Evolutionary conservation across 2,797 vertebrate species (phyloP), one percentile per base, ranked within the genome.

Genomic region (Gallirallus australis): DNA sequence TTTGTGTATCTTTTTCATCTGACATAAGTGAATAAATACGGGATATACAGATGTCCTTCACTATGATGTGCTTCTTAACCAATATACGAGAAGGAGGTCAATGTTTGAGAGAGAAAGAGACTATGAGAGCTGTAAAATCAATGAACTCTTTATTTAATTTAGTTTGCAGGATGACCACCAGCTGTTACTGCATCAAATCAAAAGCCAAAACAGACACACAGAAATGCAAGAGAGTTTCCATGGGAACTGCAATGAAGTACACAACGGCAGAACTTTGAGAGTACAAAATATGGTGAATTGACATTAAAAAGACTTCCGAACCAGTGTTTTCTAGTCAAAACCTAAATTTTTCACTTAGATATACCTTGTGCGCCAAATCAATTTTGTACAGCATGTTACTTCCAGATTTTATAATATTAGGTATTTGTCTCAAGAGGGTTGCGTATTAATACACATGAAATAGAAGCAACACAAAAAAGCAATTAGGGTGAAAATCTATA

Each of bases 121-220:
- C 48, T 91, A 89, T 48, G 19, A 95, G 42, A 80, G 42, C n/a
- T 87, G 63, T 77, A 96, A 95, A 97, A 95, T 93, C 78, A 95
- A 73, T 93, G 68, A 96, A 80, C 50, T 94, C 53, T 93, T 94
- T 88, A 93, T 95, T 97, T 96, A 91, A 92, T 96, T 96, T 94
- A 94, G 65, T 39, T 93, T 94, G 37, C 60, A 93, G 81, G 63
- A 94, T 93, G 93, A 94, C 89, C 82, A 61, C 82, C 90, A 96
- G 86, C 69, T 94, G 71, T 92, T 96, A 85, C 72, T 75, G 56
- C 16, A 78, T 91, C 54, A 73, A 93, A 93, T 96, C 80, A 94
- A 96, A 95, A 95, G 12, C 31, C 68, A 81, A 93, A 96, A 57
- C 77, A 94, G 68, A 82, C 53, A 88, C 31, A 91, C 20, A 71